Evolutionary conservation across 2,888 invertebrate genomes (phyloP).

Genomic region (Nineta flava): DNA sequence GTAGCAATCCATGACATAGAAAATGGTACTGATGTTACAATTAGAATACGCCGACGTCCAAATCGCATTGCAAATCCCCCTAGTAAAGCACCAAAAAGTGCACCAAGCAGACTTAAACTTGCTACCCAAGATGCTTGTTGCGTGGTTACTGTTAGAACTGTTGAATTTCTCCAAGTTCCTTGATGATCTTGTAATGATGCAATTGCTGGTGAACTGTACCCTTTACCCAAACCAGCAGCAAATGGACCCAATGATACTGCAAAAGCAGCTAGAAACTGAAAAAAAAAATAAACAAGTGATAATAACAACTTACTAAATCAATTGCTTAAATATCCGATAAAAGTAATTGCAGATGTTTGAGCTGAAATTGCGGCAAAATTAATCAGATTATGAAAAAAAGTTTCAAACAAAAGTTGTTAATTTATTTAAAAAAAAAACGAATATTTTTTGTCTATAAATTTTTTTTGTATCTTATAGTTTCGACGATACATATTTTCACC

Average conservation of each 20-base stretch:
- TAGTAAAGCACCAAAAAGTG: constrained; percentile 61
- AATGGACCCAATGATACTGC: constrained; percentile 67
- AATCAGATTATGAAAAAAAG: no score
- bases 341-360: no score
- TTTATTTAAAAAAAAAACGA: no score
- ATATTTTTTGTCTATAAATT: no score
- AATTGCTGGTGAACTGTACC: constrained; percentile 68
- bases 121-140: constrained; percentile 74
- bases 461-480: no score
- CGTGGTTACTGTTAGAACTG: constrained; percentile 45
- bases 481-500: no score
- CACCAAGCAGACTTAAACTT: constrained; percentile 61
- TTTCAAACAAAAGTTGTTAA: no score
- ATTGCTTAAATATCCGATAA: no score
- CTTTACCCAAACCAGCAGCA: constrained; percentile 64
- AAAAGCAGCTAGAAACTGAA: constrained; percentile 57
- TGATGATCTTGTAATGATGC: constrained; percentile 43
- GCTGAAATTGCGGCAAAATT: no score
- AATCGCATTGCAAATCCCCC: constrained; percentile 64
- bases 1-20: constrained; percentile 71
- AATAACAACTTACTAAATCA: no score
- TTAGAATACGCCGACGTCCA: constrained; percentile 52
- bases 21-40: constrained; percentile 58
- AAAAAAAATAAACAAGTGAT: no score
- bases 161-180: constrained; percentile 30